Percentiles rank a stretch among this genome's conserved stretches.
These are phyloP conservation scores for Serinus canaria DNA, from an alignment of 2,113 vertebrate species.

Conservation along the genomic window DNA sequence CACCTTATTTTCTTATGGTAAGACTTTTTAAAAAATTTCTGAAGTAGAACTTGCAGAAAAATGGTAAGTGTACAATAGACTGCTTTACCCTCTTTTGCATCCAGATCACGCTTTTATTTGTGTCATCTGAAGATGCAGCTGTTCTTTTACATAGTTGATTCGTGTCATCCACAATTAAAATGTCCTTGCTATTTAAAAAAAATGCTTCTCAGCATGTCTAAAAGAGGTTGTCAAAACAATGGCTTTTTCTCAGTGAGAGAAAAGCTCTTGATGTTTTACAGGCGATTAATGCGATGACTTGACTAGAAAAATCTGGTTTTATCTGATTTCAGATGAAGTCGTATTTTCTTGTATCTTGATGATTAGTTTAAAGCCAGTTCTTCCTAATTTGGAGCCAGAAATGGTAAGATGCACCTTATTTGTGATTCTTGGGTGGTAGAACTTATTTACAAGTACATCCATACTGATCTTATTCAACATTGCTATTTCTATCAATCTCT, in stretches of 20 bases:
- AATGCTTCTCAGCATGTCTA: constrained; percentile 60
- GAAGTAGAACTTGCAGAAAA: not conserved
- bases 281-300: not conserved
- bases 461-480: not conserved
- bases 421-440: not conserved
- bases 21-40: not conserved
- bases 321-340: not conserved
- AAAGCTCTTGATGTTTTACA: constrained; percentile 22
- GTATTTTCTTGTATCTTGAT: not conserved
- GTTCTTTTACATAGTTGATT: constrained; percentile 71
- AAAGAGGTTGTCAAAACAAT: constrained; percentile 58
- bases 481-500: not conserved
- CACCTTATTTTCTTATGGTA: not conserved
- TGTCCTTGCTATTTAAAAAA: constrained; percentile 70
- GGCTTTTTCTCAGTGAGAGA: not conserved
- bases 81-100: constrained; percentile 40
- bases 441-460: not conserved
- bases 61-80: not conserved
- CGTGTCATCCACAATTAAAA: constrained; percentile 73
- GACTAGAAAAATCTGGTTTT: not conserved
- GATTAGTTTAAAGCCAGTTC: constrained; percentile 1
- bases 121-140: constrained; percentile 74
- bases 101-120: constrained; percentile 46
- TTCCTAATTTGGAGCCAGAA: not conserved
- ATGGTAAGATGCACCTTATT: not conserved